Evolutionary conservation across 2,797 vertebrate species (phyloP).

Genomic region (Spinibarbus caldwelli): DNA sequence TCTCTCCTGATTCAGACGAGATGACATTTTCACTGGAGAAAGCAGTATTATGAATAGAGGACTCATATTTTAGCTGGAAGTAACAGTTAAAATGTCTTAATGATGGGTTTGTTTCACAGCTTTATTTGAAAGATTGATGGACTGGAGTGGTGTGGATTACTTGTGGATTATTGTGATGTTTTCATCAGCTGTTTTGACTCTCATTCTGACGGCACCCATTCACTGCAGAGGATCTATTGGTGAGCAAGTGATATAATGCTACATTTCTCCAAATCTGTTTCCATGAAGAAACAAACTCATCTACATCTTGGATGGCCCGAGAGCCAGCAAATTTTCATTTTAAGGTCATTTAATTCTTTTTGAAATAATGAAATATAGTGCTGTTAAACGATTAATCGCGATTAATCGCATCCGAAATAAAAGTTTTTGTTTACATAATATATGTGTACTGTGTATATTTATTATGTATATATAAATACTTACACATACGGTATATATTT

Average conservation of each 20-base stretch:
- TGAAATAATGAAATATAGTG: background rate
- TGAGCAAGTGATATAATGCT: background rate
- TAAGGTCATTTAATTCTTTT: background rate
- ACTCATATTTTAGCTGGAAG: no score
- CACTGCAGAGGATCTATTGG: background rate
- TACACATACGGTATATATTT: no score
- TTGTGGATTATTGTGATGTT: background rate
- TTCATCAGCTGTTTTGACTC: background rate
- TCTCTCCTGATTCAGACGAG: background rate
- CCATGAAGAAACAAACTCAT: background rate
- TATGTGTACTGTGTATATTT: no score
- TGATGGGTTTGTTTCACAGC: background rate
- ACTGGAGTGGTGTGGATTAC: background rate
- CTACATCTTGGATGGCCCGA: background rate
- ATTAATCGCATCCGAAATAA: no score
- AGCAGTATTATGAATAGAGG: background rate
- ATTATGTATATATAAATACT: no score
- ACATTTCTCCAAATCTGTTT: background rate
- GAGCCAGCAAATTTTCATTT: background rate
- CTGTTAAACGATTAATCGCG: no score
- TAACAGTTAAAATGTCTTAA: no score
- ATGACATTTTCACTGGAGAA: background rate
- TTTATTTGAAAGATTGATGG: background rate
- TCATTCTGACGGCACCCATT: background rate
- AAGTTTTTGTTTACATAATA: no score